Evolutionary conservation across 2,888 invertebrate species (phyloP).

Genomic region (Odontomyia ornata): DNA sequence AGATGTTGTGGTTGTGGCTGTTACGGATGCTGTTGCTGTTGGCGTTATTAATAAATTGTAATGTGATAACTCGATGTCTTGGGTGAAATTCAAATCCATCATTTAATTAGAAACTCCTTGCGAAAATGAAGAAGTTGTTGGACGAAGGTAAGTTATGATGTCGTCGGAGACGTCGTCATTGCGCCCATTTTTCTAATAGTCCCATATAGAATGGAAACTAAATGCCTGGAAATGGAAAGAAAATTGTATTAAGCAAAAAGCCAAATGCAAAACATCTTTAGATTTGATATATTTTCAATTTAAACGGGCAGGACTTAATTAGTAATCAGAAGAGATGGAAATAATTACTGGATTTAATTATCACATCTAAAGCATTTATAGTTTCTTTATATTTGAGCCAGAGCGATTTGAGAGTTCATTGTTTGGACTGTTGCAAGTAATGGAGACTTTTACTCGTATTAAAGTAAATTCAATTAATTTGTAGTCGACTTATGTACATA

Average conservation of each 20-base stretch:
- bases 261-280: too few species aligned
- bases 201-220: background rate
- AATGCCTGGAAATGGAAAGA: background rate
- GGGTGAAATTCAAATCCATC: conserved; percentile 33
- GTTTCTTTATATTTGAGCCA: too few species aligned
- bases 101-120: conserved; percentile 6
- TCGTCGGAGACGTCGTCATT: background rate
- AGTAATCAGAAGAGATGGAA: too few species aligned
- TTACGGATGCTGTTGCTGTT: conserved; percentile 39
- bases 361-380: too few species aligned
- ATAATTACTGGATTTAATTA: too few species aligned
- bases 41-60: conserved; percentile 41
- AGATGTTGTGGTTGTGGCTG: conserved; percentile 26
- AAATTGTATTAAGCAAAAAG: background rate
- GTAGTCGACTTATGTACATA: too few species aligned
- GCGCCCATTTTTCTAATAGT: background rate
- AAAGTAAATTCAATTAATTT: too few species aligned
- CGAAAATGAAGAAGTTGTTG: conserved; percentile 25
- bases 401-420: too few species aligned
- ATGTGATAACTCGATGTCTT: conserved; percentile 20
- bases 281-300: too few species aligned
- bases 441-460: too few species aligned
- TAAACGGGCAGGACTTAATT: too few species aligned
- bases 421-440: too few species aligned
- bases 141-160: background rate